Base-by-base conservation (phyloP, 1,140 invertebrate genomes). In the Neuroterus valhalla region DNA sequence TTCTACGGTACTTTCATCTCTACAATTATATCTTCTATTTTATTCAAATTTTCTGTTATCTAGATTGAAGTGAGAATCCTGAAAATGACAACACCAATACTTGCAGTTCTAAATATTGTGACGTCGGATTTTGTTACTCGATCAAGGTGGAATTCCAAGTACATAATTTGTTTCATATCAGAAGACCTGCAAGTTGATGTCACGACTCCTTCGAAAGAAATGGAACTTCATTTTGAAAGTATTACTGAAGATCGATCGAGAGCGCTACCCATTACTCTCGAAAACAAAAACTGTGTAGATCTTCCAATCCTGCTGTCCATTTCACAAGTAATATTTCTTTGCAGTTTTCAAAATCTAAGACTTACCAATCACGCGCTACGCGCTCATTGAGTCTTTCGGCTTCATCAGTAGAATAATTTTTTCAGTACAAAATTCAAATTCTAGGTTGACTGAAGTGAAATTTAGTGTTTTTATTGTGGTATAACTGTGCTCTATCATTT, bases 121-220 rank as follows among this genome's bases (percentile, higher is more conserved):
- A 81, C 85, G 38, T 78, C 73, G 0, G 88, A 90, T 71, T 88
- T 89, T 86, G 83, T 88, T 46, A 86, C 85, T 3, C 79, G 79
- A 50, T 83, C 81, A 42, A 82, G 78, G 66, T 88, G 82, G 82
- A 78, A 70, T 15, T 82, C 87, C 23, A 84, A 84, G n/a, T 87
- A 89, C 46, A 79, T 86, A 45, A 86, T 90, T 72, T 89, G 85
- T 69, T 86, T 89, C 66, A 84, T 88, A 45, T 83, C 88, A 0
- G 87, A 87, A 78, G 82, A 89, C 74, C 73, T 80, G 38, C 74
- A 86, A 43, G 78, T 89, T 19, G 70, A 73, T 6, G 68, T 90
- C 21, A 70, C 70, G n/a, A 52, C 68, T 15, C 74, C 76, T 2
- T 74, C 74, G 23, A 76, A 79, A 21, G 81, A 84, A 11, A 73